Percentiles rank a stretch among this genome's conserved stretches.
phyloP scores from a whole-genome alignment of 30 jellyfish, hydroid and myxozoan genomes.

The Morbakka virulenta region DNA sequence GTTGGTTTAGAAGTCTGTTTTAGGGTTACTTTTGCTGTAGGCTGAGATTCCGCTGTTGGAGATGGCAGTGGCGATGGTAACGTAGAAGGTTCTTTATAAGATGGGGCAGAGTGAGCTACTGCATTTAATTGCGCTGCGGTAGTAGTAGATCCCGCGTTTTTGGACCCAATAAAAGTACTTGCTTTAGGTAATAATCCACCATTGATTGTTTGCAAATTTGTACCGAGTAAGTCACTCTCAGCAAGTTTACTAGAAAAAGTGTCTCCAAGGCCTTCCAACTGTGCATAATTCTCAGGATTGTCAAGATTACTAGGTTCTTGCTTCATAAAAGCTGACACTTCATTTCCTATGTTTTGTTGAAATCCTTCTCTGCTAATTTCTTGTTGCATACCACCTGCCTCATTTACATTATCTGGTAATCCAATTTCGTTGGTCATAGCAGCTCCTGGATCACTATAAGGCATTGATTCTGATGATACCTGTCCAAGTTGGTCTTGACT shows the following conservation, averaged over 20 bases:
- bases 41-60: too few relatives aligned
- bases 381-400: neutral
- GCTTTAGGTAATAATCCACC: neutral
- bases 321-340: slow-evolving; percentile 48
- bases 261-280: neutral
- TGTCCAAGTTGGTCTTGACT: neutral
- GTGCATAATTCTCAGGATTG: slow-evolving; percentile 1
- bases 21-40: too few relatives aligned
- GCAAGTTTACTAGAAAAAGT: neutral
- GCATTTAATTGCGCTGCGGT: too few relatives aligned
- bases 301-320: slow-evolving; percentile 28
- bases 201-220: neutral
- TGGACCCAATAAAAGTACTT: neutral
- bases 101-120: too few relatives aligned
- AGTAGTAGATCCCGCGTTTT: too few relatives aligned
- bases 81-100: too few relatives aligned
- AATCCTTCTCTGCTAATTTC: neutral
- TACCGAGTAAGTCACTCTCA: neutral
- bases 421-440: neutral
- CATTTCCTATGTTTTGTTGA: slow-evolving; percentile 41
- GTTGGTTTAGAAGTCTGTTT: too few relatives aligned
- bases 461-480: neutral
- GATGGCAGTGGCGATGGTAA: too few relatives aligned
- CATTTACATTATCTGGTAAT: neutral
- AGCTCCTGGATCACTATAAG: neutral